Conservation (phyloP, 2,888 invertebrate genomes). For the Oscheius sp. region DNA sequence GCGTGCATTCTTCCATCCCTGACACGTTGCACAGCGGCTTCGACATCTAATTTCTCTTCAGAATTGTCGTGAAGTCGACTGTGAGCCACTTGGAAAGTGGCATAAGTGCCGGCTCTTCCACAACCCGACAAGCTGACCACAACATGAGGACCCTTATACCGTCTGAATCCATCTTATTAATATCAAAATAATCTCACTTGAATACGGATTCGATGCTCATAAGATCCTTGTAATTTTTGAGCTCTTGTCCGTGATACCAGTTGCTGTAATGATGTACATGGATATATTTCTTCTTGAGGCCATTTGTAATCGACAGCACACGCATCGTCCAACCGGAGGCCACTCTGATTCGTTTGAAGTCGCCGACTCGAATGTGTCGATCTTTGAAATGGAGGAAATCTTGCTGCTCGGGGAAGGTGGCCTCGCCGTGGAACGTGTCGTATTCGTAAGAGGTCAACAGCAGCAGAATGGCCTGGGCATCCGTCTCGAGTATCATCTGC, state of each 20-base stretch:
- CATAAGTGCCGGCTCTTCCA: constrained; percentile 60
- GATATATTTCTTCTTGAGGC: constrained; percentile 39
- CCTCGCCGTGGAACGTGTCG: constrained; percentile 39
- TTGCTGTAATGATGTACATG: constrained; percentile 49
- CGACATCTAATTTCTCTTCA: neutral
- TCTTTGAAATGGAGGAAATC: constrained; percentile 51
- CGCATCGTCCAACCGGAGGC: constrained; percentile 42
- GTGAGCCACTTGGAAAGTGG: constrained; percentile 45
- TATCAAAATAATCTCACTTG: constrained; percentile 1
- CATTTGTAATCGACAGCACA: constrained; percentile 45
- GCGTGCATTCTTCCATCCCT: constrained; percentile 48
- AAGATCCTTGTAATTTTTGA: constrained; percentile 37
- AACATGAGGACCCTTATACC: constrained; percentile 46
- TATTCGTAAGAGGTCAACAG: constrained; percentile 49
- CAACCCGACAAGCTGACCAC: constrained; percentile 57
- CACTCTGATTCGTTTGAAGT: constrained; percentile 45
- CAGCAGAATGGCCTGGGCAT: constrained; percentile 49
- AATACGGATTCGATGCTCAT: constrained; percentile 48
- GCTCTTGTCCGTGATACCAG: constrained; percentile 46
- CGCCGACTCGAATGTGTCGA: constrained; percentile 50
- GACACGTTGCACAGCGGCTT: constrained; percentile 11
- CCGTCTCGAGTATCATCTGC: constrained; percentile 55
- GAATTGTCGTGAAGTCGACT: constrained; percentile 19
- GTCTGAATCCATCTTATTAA: constrained; percentile 14
- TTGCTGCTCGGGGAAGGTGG: constrained; percentile 46